Percentiles rank a stretch among this genome's conserved stretches.
Evolutionary conservation across 2,113 vertebrate species (phyloP).

Genomic region (Neofelis nebulosa): DNA sequence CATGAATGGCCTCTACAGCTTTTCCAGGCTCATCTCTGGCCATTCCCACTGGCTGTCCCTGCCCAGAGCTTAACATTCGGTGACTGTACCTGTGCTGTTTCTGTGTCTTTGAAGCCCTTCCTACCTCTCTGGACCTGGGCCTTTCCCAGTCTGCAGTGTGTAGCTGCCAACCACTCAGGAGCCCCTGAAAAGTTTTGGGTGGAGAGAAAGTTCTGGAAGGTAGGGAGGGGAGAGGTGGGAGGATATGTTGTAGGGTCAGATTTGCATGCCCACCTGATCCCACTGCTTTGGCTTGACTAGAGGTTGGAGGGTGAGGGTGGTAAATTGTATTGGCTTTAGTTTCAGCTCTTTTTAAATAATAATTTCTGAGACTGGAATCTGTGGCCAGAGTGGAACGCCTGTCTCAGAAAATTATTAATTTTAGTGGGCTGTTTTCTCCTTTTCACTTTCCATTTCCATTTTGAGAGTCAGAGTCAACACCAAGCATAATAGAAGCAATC

Average conservation of each 20-base stretch:
- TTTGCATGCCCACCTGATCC: background rate
- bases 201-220: background rate
- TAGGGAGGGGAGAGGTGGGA: accelerated
- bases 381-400: slow-evolving; percentile 5
- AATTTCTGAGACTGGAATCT: background rate
- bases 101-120: background rate
- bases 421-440: slow-evolving; percentile 48
- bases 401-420: background rate
- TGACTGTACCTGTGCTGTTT: background rate
- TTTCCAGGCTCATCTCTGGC: background rate
- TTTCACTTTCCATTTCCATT: slow-evolving; percentile 47
- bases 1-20: background rate
- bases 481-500: slow-evolving; percentile 45
- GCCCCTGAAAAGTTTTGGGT: background rate
- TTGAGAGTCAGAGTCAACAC: slow-evolving; percentile 45
- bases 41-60: background rate
- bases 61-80: background rate
- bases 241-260: background rate
- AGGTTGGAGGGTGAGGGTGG: background rate
- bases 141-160: background rate
- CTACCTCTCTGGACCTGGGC: background rate
- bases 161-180: background rate
- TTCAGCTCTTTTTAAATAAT: background rate
- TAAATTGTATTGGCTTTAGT: background rate
- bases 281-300: background rate